A percentile compares a stretch with the other conserved stretches of the same genome.
Conservation (phyloP, 2,797 vertebrate species). For the Morelia viridis region DNA sequence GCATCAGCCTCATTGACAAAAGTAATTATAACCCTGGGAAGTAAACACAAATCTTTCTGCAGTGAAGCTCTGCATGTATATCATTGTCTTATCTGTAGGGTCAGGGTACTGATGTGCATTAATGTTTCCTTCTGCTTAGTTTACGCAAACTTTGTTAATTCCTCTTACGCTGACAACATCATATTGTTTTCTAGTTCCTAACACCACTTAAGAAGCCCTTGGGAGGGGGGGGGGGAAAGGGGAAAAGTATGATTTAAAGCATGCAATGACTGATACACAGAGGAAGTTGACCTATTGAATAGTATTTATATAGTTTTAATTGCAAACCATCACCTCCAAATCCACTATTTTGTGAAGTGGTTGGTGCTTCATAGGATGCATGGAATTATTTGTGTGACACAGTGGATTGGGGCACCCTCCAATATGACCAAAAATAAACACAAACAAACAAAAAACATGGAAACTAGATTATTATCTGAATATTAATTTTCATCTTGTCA, state of each 20-base stretch:
- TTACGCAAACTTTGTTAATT: not conserved
- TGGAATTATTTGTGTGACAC: not conserved
- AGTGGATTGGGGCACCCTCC: not conserved
- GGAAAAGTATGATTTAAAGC: not conserved
- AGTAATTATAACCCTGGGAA: not conserved
- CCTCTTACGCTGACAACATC: not conserved
- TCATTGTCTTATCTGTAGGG: not conserved
- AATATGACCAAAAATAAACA: not conserved
- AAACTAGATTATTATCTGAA: not conserved
- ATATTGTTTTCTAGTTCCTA: not conserved
- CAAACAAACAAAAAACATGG: not conserved
- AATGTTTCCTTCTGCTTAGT: not conserved
- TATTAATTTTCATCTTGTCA: not conserved
- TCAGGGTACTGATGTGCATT: not conserved
- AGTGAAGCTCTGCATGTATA: slow-evolving; percentile 6
- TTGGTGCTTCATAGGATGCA: not conserved
- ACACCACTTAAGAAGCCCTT: not conserved
- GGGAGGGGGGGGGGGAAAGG: too few species aligned
- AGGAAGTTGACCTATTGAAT: not conserved
- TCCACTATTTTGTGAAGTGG: not conserved
- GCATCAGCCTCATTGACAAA: slow-evolving; percentile 6
- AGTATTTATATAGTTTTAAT: not conserved
- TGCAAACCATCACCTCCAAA: not conserved
- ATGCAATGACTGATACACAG: not conserved
- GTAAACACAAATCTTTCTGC: not conserved